Base-by-base conservation (phyloP, 1,140 invertebrate species). In the Hyles vespertilio region DNA sequence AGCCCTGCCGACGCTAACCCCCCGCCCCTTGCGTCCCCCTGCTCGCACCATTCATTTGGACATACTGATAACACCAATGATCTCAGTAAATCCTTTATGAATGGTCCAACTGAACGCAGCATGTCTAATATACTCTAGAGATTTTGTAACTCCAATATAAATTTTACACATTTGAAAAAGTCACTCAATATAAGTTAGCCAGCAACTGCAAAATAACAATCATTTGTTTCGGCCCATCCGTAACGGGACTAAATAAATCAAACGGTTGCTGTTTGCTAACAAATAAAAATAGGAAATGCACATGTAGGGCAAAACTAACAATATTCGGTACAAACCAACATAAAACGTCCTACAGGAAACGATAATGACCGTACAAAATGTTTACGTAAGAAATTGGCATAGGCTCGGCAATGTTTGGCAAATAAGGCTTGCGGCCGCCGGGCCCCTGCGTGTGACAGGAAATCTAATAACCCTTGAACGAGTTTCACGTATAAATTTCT, bases 381-480 rank as follows among this genome's bases (percentile, higher is more conserved):
- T 79, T 75, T 74, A 74, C 77, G 73, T 72, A 76, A 78, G 72
- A 74, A 77, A 77, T 79, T 74, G 71, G 70, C 74, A 75, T 74
- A 73, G 73, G 66, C 67, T 65, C 68, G 59, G 70, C 72, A 74
- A 81, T 79, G 80, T 80, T 79, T 83, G 73, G 72, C 77, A 78
- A 79, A 77, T 73, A 77, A 69, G 75, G 66, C 68, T 67, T 70
- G 72, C 67, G 76, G 70, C 64, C 65, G 69, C 61, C 62, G 63
- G 48, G 51, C 59, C 71, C 71, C 65, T 77, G 80, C 69, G 63
- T 76, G 77, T 83, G 78, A 83, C 78, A 81, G 71, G 80, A 81
- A 81, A 78, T 81, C 77, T 81, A 81, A 83, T 78, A 79, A 72
- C 78, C 73, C 69, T 67, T 70, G 70, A 77, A 79, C 72, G 72